These are phyloP conservation scores for Pycnomerus fuliginosus DNA, from an alignment of 2,888 invertebrate genomes.

Conservation along the genomic window DNA sequence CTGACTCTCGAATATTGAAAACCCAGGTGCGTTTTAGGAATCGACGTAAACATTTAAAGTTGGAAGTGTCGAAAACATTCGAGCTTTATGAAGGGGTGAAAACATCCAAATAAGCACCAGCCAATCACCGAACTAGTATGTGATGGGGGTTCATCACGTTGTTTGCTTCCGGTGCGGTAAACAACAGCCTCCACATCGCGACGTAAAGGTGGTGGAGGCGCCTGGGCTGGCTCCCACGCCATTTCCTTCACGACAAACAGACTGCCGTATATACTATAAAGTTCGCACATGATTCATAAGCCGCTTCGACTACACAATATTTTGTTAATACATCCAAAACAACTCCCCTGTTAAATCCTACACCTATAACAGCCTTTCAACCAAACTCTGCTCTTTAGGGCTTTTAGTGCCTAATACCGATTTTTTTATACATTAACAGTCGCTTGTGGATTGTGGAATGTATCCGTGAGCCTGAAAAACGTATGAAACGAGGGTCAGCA, in stretches of 20 bases:
- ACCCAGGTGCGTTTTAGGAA: background rate
- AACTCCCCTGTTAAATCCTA: no score
- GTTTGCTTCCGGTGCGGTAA: slow-evolving; percentile 22
- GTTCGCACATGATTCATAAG: slow-evolving; percentile 16
- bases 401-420: no score
- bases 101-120: slow-evolving; percentile 19
- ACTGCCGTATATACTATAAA: slow-evolving; percentile 10
- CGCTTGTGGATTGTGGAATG: no score
- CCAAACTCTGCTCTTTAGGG: no score
- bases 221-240: slow-evolving; percentile 20
- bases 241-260: slow-evolving; percentile 17
- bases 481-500: no score
- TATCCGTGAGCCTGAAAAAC: no score
- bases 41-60: background rate
- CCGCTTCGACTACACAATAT: no score
- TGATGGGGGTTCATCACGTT: slow-evolving; percentile 23
- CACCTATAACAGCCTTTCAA: no score
- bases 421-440: no score
- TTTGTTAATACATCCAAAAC: no score
- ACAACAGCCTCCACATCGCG: slow-evolving; percentile 17
- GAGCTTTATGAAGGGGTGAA: slow-evolving; percentile 3
- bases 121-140: slow-evolving; percentile 17
- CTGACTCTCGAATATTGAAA: no score
- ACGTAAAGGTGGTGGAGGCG: slow-evolving; percentile 7
- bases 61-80: background rate